phyloP scores from a whole-genome alignment of 2,113 vertebrate genomes.

The Oncorhynchus clarkii region DNA sequence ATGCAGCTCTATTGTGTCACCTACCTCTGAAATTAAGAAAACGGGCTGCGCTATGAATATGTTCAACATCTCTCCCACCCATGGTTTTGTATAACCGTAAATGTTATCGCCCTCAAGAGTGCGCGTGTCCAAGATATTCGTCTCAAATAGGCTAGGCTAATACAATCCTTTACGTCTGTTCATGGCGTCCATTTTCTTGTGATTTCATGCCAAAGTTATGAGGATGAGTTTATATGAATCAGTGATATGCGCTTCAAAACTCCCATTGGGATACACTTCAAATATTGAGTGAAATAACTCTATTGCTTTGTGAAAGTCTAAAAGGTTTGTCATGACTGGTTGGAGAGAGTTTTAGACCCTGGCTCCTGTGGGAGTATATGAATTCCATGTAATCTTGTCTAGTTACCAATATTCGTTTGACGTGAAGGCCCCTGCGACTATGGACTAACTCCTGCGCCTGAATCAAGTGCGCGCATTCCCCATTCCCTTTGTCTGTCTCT shows the following conservation, averaged over 20 bases:
- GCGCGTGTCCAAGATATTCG: background rate
- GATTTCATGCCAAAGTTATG: background rate
- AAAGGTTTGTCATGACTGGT: background rate
- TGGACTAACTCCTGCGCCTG: constrained; percentile 57
- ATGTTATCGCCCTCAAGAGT: background rate
- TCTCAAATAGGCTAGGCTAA: background rate
- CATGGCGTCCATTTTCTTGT: background rate
- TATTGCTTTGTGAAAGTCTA: background rate
- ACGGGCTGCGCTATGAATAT: constrained; percentile 6
- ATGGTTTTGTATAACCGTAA: background rate
- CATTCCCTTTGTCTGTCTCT: constrained; percentile 62
- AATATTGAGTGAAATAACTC: background rate
- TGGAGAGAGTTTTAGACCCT: background rate
- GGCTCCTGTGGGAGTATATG: constrained; percentile 55
- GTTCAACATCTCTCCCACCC: background rate
- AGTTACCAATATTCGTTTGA: constrained; percentile 63
- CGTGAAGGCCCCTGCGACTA: constrained; percentile 59
- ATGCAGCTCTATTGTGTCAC: constrained; percentile 64
- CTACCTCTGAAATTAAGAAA: constrained; percentile 57
- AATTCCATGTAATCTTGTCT: constrained; percentile 64
- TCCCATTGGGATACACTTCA: background rate
- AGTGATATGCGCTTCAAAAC: background rate
- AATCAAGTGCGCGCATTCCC: constrained; percentile 69
- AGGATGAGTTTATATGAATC: background rate
- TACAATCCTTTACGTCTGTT: background rate